phyloP scores from a whole-genome alignment of 2,888 invertebrate genomes.

The Eurytoma californica region DNA sequence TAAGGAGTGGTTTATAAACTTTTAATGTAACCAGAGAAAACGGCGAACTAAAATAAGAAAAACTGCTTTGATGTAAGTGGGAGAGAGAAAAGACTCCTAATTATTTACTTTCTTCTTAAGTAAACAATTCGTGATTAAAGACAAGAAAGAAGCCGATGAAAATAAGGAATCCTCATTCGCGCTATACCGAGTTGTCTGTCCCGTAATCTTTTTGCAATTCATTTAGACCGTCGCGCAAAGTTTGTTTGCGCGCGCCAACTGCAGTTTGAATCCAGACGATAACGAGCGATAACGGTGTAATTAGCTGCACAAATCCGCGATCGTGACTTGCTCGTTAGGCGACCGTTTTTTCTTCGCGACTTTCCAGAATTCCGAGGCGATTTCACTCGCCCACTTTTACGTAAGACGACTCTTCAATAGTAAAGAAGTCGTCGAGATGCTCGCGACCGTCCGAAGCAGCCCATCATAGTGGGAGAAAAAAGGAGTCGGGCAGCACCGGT shows the following conservation, averaged over 20 bases:
- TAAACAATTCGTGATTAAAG: slow-evolving; percentile 30
- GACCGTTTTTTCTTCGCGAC: slow-evolving; percentile 26
- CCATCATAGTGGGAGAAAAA: neutral
- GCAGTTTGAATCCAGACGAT: slow-evolving; percentile 36
- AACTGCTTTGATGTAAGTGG: too few species aligned
- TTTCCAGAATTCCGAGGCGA: slow-evolving; percentile 11
- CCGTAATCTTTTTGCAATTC: slow-evolving; percentile 29
- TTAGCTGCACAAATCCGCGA: slow-evolving; percentile 36
- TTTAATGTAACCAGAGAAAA: too few species aligned
- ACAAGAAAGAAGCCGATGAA: slow-evolving; percentile 2
- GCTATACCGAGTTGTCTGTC: too few species aligned
- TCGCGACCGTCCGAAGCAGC: neutral
- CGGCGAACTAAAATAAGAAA: too few species aligned
- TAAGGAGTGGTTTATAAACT: too few species aligned
- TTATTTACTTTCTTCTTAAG: slow-evolving; percentile 24
- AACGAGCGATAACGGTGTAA: slow-evolving; percentile 48
- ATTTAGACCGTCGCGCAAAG: slow-evolving; percentile 21
- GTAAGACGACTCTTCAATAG: slow-evolving; percentile 58
- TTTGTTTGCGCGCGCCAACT: slow-evolving; percentile 16
- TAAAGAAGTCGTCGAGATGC: slow-evolving; percentile 60
- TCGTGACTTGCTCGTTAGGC: slow-evolving; percentile 24
- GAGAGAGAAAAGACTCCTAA: neutral
- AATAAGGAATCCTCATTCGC: slow-evolving; percentile 35
- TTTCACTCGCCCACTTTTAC: slow-evolving; percentile 23
- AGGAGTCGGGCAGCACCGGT: neutral